Percentiles rank a stretch among this genome's conserved stretches.
These are phyloP conservation scores for Alligator mississippiensis DNA, from an alignment of 2,113 vertebrate species.

Conservation along the genomic window DNA sequence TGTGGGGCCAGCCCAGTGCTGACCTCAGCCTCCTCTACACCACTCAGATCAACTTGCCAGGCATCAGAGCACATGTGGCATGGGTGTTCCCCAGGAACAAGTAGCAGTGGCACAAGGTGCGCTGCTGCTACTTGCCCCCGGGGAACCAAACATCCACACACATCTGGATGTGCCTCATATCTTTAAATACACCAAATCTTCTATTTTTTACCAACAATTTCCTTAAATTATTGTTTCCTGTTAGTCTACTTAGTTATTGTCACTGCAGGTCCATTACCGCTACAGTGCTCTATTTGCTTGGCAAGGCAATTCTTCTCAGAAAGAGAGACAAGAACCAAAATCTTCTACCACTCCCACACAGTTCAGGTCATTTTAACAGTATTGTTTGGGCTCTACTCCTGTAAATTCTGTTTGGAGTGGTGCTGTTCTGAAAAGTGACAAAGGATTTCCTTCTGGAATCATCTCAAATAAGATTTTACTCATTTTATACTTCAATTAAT, in stretches of 20 bases:
- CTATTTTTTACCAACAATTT: neutral
- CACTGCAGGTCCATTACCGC: neutral
- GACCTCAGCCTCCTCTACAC: no score
- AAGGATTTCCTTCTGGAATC: neutral
- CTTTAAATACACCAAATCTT: neutral
- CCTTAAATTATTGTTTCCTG: neutral
- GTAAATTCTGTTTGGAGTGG: neutral
- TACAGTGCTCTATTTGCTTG: neutral
- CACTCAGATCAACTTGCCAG: no score
- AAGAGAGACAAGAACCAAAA: neutral
- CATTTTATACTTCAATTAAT: neutral
- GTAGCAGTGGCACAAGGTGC: no score
- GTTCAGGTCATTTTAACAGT: fast-evolving
- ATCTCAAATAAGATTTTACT: neutral
- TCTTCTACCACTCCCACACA: neutral
- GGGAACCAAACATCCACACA: no score
- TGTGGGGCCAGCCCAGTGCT: no score
- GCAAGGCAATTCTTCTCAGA: neutral
- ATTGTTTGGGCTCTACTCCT: neutral
- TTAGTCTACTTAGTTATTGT: neutral
- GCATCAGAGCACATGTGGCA: no score
- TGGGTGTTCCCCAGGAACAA: no score
- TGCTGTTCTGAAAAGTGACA: neutral
- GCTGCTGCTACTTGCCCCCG: no score
- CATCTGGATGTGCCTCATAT: neutral